These are phyloP conservation scores for Carollia perspicillata DNA, from an alignment of 2,113 vertebrate species.

Conservation along the genomic window DNA sequence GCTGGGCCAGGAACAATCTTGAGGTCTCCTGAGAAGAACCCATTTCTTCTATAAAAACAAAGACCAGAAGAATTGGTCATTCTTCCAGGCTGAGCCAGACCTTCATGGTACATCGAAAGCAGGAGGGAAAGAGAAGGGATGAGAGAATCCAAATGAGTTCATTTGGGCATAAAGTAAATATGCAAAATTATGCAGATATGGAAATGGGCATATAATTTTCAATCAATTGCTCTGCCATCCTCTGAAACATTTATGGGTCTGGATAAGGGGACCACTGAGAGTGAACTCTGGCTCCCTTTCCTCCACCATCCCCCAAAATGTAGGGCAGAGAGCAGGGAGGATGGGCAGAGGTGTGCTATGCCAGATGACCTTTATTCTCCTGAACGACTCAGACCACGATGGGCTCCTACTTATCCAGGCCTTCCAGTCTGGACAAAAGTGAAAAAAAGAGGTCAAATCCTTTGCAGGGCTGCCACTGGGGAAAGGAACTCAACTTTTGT, in stretches of 20 bases:
- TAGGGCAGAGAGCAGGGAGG: neutral
- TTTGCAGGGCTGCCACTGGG: neutral
- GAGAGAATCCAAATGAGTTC: constrained; percentile 60
- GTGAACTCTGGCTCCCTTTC: constrained; percentile 3
- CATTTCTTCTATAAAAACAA: neutral
- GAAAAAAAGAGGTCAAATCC: constrained; percentile 37
- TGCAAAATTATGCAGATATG: constrained; percentile 69
- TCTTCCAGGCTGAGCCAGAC: constrained; percentile 14
- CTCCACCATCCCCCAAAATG: neutral
- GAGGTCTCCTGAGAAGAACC: neutral
- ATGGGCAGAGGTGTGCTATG: neutral
- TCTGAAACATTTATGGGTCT: constrained; percentile 35
- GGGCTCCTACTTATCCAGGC: neutral
- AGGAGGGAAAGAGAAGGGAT: constrained; percentile 30
- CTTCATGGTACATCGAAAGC: constrained; percentile 33
- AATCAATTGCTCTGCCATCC: constrained; percentile 47
- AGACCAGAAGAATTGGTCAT: constrained; percentile 9
- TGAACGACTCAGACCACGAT: neutral
- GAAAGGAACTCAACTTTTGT: constrained; percentile 66
- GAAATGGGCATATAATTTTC: constrained; percentile 55
- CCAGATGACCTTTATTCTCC: neutral
- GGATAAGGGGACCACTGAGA: neutral
- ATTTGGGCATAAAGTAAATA: constrained; percentile 60
- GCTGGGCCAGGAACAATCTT: neutral
- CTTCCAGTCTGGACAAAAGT: neutral